Percentiles rank a stretch among this genome's conserved stretches.
These are phyloP conservation scores for Lingula anatina DNA, from an alignment of 2,888 invertebrate species.

Conservation along the genomic window DNA sequence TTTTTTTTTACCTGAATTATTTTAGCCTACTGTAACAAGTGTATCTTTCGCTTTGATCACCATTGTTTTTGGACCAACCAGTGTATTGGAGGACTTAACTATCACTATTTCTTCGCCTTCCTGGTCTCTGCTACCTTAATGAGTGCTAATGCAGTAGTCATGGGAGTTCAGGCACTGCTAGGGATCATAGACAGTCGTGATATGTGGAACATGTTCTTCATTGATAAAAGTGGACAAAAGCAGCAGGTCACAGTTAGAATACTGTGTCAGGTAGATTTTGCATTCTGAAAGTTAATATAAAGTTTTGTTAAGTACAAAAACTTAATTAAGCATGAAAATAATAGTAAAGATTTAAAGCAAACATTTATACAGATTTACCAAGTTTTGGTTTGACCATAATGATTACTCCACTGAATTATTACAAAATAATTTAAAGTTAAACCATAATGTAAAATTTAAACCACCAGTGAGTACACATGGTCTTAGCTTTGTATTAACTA, in stretches of 20 bases:
- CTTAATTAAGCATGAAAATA: no score
- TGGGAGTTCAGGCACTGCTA: constrained; percentile 25
- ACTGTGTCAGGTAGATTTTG: constrained; percentile 34
- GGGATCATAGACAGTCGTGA: constrained; percentile 21
- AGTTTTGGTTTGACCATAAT: no score
- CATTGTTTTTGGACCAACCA: constrained; percentile 51
- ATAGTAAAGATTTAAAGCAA: no score
- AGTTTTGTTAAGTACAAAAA: no score
- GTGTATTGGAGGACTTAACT: constrained; percentile 46
- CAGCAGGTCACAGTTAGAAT: constrained; percentile 29
- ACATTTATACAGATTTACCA: no score
- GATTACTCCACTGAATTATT: no score
- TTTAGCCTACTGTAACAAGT: constrained; percentile 41
- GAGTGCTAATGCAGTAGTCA: constrained; percentile 34
- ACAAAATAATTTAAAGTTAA: no score
- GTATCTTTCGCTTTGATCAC: constrained; percentile 49
- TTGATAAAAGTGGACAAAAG: constrained; percentile 24
- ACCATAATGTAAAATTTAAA: no score
- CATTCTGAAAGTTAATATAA: no score
- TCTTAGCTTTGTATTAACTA: no score
- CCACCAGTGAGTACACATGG: no score
- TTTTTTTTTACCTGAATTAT: constrained; percentile 4
- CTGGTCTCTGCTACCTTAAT: constrained; percentile 34
- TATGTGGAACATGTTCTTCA: constrained; percentile 28
- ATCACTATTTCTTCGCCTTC: constrained; percentile 41